Evolutionary conservation across 2,888 invertebrate species (phyloP).

Genomic region (Isotomurus palustris): DNA sequence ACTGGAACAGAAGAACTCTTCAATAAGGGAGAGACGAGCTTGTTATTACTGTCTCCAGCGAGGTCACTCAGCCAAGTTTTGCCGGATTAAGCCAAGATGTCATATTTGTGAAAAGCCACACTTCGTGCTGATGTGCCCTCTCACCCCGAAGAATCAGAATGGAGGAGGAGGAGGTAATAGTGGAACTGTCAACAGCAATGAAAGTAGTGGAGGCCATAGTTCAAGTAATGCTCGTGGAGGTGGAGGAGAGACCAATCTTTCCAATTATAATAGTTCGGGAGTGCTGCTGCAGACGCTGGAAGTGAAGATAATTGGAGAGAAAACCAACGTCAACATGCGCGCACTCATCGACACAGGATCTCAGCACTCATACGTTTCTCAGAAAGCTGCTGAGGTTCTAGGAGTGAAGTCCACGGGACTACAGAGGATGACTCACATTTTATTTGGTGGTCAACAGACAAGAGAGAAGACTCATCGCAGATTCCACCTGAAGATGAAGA

Average conservation of each 20-base stretch:
- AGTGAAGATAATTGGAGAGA: conserved; percentile 30
- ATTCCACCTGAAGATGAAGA: background rate
- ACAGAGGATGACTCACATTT: conserved; percentile 30
- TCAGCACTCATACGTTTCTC: conserved; percentile 42
- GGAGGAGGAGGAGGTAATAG: background rate
- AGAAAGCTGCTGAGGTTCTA: conserved; percentile 31
- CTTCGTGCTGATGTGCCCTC: conserved; percentile 39
- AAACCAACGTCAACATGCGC: conserved; percentile 24
- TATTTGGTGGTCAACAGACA: conserved; percentile 34
- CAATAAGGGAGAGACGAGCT: conserved; percentile 29
- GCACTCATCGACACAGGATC: conserved; percentile 45
- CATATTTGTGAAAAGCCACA: conserved; percentile 41
- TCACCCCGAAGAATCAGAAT: background rate
- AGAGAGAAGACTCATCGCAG: background rate
- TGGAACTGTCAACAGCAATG: no score
- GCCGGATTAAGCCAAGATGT: conserved; percentile 41
- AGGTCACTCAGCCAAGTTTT: conserved; percentile 38
- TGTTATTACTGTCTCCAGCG: conserved; percentile 45
- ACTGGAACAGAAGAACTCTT: conserved; percentile 3
- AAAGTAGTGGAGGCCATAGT: no score
- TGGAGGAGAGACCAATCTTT: background rate
- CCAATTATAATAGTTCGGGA: background rate
- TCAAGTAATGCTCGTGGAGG: background rate
- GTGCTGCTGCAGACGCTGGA: conserved; percentile 39
- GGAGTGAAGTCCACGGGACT: conserved; percentile 30